A percentile compares a stretch with the other conserved stretches of the same genome.
These are phyloP conservation scores for Aphelocoma coerulescens DNA, from an alignment of 2,113 vertebrate species.

Conservation along the genomic window DNA sequence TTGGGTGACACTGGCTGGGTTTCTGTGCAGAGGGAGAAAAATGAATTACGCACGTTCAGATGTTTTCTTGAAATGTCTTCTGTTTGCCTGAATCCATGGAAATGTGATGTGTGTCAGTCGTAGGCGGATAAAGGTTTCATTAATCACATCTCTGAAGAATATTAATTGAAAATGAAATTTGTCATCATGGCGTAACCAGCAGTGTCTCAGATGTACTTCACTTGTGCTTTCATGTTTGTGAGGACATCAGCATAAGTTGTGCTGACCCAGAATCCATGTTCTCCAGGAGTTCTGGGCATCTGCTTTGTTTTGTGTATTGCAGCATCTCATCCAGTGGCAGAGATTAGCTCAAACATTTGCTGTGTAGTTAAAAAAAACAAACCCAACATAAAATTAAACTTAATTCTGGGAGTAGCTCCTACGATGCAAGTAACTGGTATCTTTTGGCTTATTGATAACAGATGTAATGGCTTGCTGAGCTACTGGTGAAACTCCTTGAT, in stretches of 20 bases:
- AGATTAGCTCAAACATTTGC: background rate
- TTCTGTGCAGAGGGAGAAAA: background rate
- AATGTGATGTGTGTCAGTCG: background rate
- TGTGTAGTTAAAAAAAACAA: background rate
- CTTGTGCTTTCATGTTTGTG: background rate
- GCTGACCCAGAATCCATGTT: background rate
- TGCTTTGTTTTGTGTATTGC: background rate
- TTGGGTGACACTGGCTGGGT: rapidly evolving
- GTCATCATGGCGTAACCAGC: background rate
- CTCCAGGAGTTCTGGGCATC: background rate
- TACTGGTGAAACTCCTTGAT: background rate
- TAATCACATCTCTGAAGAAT: background rate
- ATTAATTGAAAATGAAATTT: constrained; percentile 5
- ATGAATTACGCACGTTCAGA: background rate
- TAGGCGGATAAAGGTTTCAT: background rate
- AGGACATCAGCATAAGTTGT: background rate
- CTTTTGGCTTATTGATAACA: background rate
- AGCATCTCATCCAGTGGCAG: background rate
- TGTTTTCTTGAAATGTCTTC: constrained; percentile 10
- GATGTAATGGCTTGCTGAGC: background rate
- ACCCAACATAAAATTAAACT: background rate
- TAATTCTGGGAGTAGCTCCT: background rate
- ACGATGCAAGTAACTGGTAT: rapidly evolving
- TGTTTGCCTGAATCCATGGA: constrained; percentile 22
- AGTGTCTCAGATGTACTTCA: background rate